Percentiles rank a stretch among this genome's conserved stretches.
phyloP scores from a whole-genome alignment of 1,140 invertebrate genomes.

The Ephestia elutella region DNA sequence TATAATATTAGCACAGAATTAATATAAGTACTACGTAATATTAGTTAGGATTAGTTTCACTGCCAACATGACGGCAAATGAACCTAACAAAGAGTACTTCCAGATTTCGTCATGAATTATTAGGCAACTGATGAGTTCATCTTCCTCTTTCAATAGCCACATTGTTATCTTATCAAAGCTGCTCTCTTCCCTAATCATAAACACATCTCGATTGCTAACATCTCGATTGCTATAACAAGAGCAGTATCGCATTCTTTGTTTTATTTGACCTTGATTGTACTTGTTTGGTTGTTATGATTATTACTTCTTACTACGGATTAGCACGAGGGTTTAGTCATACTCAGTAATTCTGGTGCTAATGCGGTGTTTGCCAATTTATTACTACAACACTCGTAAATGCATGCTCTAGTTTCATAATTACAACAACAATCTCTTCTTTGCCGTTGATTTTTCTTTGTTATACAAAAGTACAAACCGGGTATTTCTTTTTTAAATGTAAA shows the following conservation, averaged over 20 bases:
- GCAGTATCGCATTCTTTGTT: not conserved
- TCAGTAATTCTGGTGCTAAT: not conserved
- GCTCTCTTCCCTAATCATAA: not conserved
- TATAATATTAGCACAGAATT: too few species aligned
- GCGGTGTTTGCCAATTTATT: not conserved
- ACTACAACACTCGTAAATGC: not conserved
- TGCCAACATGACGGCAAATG: too few species aligned
- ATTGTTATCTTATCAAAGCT: slow-evolving; percentile 9
- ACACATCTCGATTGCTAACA: not conserved
- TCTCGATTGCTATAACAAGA: not conserved
- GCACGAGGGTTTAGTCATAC: slow-evolving; percentile 10
- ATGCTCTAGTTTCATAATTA: not conserved
- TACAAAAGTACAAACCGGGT: too few species aligned
- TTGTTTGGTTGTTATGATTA: slow-evolving; percentile 15
- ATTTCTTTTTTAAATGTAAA: too few species aligned
- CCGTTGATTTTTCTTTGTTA: not conserved
- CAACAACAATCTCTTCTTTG: not conserved
- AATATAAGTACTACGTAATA: too few species aligned
- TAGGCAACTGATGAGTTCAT: not conserved
- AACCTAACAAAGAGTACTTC: too few species aligned
- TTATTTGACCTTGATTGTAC: slow-evolving; percentile 10
- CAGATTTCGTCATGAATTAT: not conserved
- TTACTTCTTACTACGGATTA: slow-evolving; percentile 15
- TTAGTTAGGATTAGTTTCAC: too few species aligned
- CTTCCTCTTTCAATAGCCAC: not conserved